phyloP scores from a whole-genome alignment of 2,888 invertebrate genomes.

The Anorthoa munda region DNA sequence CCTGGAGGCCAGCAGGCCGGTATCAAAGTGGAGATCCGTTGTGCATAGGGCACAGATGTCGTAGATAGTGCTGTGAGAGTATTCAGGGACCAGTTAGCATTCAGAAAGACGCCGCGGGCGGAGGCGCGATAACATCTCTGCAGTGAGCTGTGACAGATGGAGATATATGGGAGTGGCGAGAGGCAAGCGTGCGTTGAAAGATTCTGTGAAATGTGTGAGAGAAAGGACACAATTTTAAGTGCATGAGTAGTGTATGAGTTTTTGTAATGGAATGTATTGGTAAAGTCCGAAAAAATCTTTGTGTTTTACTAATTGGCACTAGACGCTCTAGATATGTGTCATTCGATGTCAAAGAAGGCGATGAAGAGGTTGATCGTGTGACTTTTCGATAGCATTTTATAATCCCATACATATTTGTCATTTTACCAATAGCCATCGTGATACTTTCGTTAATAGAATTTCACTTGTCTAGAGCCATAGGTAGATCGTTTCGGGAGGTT shows the following conservation, averaged over 20 bases:
- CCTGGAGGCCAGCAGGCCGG: slow-evolving; percentile 78
- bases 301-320: too few relatives aligned
- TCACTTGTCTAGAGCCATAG: too few relatives aligned
- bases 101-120: slow-evolving; percentile 89
- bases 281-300: neutral
- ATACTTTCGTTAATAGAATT: too few relatives aligned
- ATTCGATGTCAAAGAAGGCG: too few relatives aligned
- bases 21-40: slow-evolving; percentile 83
- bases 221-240: neutral
- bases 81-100: slow-evolving; percentile 88
- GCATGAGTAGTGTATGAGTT: too few relatives aligned
- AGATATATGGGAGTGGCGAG: slow-evolving; percentile 42
- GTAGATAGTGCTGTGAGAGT: slow-evolving; percentile 80
- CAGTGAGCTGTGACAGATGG: slow-evolving; percentile 74
- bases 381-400: too few relatives aligned
- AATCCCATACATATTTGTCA: too few relatives aligned
- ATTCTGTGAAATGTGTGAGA: neutral
- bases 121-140: slow-evolving; percentile 86
- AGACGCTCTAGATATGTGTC: too few relatives aligned
- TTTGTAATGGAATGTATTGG: neutral
- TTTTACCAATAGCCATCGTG: too few relatives aligned
- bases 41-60: slow-evolving; percentile 78
- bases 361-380: too few relatives aligned
- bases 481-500: too few relatives aligned
- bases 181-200: slow-evolving; percentile 1